These are phyloP conservation scores for Heliconius hortense DNA, from an alignment of 2,888 invertebrate species.

Conservation along the genomic window DNA sequence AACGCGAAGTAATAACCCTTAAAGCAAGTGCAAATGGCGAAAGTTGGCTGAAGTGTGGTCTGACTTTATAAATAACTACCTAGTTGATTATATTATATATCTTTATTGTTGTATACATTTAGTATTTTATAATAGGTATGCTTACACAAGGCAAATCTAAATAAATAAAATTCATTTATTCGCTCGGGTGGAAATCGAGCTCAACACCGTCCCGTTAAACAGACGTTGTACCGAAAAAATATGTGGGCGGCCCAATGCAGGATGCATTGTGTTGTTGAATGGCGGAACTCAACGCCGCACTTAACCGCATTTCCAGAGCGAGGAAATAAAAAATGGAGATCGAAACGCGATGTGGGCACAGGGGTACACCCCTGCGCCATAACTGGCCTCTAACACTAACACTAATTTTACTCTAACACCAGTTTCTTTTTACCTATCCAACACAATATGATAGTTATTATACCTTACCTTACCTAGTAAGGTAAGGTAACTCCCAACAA, in stretches of 20 bases:
- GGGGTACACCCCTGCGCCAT: no score
- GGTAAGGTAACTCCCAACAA: constrained; percentile 1
- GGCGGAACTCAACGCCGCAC: neutral
- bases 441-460: neutral
- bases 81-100: neutral
- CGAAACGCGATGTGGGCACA: neutral
- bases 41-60: neutral
- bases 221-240: neutral
- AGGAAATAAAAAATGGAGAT: neutral
- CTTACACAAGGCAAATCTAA: neutral
- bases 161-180: neutral
- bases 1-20: constrained; percentile 12
- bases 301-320: neutral
- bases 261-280: neutral
- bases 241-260: no score
- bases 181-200: neutral
- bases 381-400: no score
- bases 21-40: constrained; percentile 7
- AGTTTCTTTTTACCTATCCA: neutral
- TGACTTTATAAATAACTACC: constrained; percentile 6
- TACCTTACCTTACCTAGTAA: no score
- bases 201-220: neutral
- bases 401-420: neutral
- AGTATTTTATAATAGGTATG: neutral
- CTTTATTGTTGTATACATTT: neutral